A percentile compares a stretch with the other conserved stretches of the same genome.
Conservation (phyloP, 2,888 invertebrate genomes). For the Sinodicranocentrus sp. region DNA sequence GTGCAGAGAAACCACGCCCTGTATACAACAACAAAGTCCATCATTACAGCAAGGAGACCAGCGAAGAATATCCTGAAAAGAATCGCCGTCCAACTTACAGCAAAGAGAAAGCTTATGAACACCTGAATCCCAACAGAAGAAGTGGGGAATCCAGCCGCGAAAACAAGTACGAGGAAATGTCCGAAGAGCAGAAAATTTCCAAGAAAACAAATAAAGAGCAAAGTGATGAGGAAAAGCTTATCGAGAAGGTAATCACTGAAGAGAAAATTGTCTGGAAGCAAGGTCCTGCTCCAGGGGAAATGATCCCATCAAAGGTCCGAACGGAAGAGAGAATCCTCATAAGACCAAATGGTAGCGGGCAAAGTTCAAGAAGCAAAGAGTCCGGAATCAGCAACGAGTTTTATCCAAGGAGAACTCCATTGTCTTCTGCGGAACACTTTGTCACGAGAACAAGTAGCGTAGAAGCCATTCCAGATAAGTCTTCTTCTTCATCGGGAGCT, state of each 20-base stretch:
- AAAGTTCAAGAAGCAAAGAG: constrained; percentile 21
- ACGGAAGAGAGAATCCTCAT: constrained; percentile 72
- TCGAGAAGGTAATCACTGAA: constrained; percentile 72
- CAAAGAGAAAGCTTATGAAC: constrained; percentile 43
- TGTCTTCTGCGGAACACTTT: constrained; percentile 41
- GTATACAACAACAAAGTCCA: constrained; percentile 54
- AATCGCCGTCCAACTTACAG: constrained; percentile 33
- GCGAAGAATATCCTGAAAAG: constrained; percentile 48
- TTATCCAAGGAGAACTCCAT: constrained; percentile 54
- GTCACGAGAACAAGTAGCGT: neutral
- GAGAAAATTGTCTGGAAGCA: constrained; percentile 75
- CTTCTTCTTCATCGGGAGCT: constrained; percentile 18
- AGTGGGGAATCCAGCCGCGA: constrained; percentile 50
- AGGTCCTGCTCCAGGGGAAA: constrained; percentile 58
- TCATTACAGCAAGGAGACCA: constrained; percentile 66
- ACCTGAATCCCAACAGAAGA: constrained; percentile 43
- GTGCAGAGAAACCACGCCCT: constrained; percentile 31
- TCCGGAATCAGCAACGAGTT: constrained; percentile 1
- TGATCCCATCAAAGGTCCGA: constrained; percentile 70
- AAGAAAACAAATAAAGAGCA: constrained; percentile 5
- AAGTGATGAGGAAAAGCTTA: constrained; percentile 66
- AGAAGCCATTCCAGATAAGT: constrained; percentile 3
- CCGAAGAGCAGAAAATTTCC: constrained; percentile 17
- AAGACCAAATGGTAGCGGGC: constrained; percentile 47
- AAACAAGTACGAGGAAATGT: neutral